Evolutionary conservation across 35 echinoderm and acorn worm species (phyloP).

Genomic region (Strongylocentrotus purpuratus): DNA sequence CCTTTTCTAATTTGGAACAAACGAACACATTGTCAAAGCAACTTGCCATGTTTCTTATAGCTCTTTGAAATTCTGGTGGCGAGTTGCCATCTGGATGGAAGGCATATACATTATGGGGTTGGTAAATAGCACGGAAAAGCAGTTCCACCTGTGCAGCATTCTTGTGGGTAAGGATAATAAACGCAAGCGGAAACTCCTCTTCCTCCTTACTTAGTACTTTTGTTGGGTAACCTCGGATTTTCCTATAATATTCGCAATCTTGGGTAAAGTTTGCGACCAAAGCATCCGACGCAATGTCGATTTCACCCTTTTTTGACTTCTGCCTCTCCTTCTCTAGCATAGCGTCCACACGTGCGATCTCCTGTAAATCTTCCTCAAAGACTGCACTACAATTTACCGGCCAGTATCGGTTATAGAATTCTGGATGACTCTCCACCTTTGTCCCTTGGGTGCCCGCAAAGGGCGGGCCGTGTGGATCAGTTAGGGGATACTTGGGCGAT

Average conservation of each 20-base stretch:
- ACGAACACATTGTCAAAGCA: slow-evolving; percentile 82
- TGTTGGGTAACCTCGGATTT: slow-evolving; percentile 30
- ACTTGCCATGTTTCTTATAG: slow-evolving; percentile 48
- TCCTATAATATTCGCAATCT: slow-evolving; percentile 48
- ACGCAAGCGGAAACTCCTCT: slow-evolving; percentile 59
- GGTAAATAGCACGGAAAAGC: slow-evolving; percentile 77
- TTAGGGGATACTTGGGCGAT: neutral
- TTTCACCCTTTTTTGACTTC: neutral
- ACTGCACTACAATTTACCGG: slow-evolving; percentile 31
- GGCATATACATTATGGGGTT: slow-evolving; percentile 79
- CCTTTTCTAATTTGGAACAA: slow-evolving; percentile 47
- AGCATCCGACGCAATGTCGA: slow-evolving; percentile 23
- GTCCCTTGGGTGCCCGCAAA: neutral
- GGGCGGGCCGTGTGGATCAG: neutral
- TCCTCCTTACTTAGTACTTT: slow-evolving; percentile 58
- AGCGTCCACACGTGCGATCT: neutral
- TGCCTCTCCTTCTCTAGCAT: neutral
- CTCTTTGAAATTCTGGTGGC: slow-evolving; percentile 41
- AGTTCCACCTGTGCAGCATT: slow-evolving; percentile 60
- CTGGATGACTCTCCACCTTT: neutral
- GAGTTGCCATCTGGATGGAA: slow-evolving; percentile 72
- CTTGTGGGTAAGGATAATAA: slow-evolving; percentile 56
- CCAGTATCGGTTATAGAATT: neutral
- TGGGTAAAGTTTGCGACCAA: neutral
- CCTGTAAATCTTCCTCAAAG: neutral